phyloP scores from a whole-genome alignment of 2,113 vertebrate species.

The Tragelaphus scriptus region DNA sequence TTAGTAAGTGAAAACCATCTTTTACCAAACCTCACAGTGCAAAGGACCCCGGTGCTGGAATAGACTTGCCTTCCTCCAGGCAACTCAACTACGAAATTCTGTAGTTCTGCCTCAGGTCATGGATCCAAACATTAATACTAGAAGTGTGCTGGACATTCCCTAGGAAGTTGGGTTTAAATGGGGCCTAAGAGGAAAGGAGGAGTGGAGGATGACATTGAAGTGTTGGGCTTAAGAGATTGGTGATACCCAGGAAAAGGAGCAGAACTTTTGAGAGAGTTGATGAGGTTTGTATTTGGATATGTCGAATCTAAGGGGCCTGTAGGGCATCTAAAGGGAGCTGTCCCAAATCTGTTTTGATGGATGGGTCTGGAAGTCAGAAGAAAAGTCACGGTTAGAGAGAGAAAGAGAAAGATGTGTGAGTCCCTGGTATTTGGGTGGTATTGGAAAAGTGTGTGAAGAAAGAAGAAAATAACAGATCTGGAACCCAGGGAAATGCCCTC shows the following conservation, averaged over 20 bases:
- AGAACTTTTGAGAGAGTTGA: neutral
- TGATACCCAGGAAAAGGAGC: neutral
- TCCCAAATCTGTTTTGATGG: neutral
- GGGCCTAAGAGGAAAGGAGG: neutral
- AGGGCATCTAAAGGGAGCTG: neutral
- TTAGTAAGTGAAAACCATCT: conserved; percentile 33
- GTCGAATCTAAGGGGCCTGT: neutral
- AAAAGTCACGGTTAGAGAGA: neutral
- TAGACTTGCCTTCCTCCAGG: neutral
- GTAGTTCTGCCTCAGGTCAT: neutral
- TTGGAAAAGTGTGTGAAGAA: neutral
- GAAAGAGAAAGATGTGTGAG: neutral
- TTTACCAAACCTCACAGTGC: neutral
- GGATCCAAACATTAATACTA: neutral
- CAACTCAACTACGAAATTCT: neutral
- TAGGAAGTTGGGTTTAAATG: neutral
- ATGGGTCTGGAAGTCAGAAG: neutral
- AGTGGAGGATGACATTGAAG: neutral
- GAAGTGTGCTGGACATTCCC: neutral
- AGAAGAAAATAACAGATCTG: neutral
- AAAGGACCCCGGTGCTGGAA: neutral
- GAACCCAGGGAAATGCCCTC: neutral
- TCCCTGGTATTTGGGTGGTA: neutral
- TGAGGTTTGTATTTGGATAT: neutral
- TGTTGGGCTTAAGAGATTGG: neutral